Conservation (phyloP, 2,113 vertebrate genomes). For the Nicator chloris region DNA sequence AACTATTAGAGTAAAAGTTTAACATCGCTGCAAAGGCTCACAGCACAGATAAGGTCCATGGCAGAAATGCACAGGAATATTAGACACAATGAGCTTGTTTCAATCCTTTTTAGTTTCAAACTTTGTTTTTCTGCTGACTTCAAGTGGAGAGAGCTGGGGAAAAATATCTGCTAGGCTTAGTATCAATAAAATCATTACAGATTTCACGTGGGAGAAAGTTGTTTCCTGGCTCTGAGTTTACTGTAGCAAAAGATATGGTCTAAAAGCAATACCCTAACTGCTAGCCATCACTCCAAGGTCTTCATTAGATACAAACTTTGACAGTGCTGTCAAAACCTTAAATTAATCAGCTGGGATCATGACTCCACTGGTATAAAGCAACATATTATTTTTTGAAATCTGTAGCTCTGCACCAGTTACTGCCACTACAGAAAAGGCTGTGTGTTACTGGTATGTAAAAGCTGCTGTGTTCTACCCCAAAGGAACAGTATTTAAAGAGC, state of each 20-base stretch:
- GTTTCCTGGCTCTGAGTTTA: background rate
- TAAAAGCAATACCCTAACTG: background rate
- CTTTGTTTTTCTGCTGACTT: background rate
- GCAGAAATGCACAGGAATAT: background rate
- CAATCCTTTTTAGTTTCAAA: background rate
- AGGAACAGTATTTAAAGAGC: background rate
- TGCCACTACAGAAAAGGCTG: background rate
- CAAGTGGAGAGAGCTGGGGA: background rate
- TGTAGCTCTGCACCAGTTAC: background rate
- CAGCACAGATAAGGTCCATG: background rate
- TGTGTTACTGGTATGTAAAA: background rate
- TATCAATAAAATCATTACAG: background rate
- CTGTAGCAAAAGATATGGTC: background rate
- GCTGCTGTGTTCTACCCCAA: background rate
- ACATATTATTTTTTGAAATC: background rate
- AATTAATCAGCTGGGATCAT: background rate
- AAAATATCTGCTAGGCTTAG: background rate
- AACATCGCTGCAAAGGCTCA: background rate
- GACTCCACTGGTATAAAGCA: background rate
- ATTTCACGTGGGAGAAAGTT: background rate
- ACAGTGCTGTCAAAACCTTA: background rate
- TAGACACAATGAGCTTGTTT: background rate
- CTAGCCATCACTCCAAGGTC: background rate
- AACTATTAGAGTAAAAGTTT: background rate
- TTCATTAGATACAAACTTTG: background rate